These are phyloP conservation scores for Mallotus villosus DNA, from an alignment of 2,797 vertebrate species.

Conservation along the genomic window DNA sequence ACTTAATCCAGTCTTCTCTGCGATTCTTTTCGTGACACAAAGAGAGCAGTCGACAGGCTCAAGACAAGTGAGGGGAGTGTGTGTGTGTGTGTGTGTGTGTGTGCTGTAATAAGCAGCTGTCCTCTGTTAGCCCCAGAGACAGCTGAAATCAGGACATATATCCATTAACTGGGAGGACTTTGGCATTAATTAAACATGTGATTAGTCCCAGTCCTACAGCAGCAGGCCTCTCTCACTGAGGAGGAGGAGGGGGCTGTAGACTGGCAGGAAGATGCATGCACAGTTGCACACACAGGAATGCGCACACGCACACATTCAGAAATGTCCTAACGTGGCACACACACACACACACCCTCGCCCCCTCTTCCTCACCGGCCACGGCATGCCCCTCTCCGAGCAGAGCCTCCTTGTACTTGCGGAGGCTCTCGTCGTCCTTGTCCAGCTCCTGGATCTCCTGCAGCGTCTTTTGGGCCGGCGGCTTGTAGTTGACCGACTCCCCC, in stretches of 20 bases:
- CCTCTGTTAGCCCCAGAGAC: conserved; percentile 16
- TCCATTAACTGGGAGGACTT: conserved; percentile 43
- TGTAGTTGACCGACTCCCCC: conserved; percentile 86
- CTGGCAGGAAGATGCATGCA: neutral
- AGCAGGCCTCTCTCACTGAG: neutral
- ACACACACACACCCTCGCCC: neutral
- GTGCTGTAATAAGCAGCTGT: conserved; percentile 15
- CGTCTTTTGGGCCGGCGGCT: conserved; percentile 88
- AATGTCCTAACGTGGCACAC: too few relatives aligned
- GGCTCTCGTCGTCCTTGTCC: conserved; percentile 94
- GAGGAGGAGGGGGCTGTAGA: neutral
- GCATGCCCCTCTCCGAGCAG: conserved; percentile 79
- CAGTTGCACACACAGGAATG: neutral
- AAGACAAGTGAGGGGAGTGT: too few relatives aligned
- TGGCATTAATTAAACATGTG: conserved; percentile 49
- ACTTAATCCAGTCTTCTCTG: too few relatives aligned
- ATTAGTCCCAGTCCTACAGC: conserved; percentile 30
- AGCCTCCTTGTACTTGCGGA: conserved; percentile 95
- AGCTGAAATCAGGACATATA: conserved; percentile 44
- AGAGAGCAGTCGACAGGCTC: too few relatives aligned
- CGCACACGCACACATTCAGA: neutral
- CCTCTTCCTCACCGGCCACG: conserved; percentile 69
- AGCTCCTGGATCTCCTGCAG: conserved; percentile 95
- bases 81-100: neutral
- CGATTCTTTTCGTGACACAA: too few relatives aligned